Evolutionary conservation across 2,888 invertebrate species (phyloP), one percentile per base, ranked within the genome.

Genomic region (Cheilosia scutellata): DNA sequence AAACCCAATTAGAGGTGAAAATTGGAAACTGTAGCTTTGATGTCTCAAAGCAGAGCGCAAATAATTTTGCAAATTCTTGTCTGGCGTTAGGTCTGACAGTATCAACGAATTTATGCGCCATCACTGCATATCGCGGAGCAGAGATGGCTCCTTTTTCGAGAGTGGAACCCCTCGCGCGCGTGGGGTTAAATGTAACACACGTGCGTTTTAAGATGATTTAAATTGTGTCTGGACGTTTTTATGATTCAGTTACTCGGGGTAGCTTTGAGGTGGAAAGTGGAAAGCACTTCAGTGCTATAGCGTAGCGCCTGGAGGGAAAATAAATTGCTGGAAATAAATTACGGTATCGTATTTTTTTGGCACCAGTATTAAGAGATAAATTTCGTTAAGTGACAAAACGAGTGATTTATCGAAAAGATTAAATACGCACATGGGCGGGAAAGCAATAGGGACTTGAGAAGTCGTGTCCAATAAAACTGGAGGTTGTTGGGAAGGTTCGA

Each of bases 201-300:
- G 84, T 84, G 74, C 65, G 58, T 71, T 84, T 84, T 65, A 84
- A 70, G 74, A 79, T 70, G 84, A 79, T 84, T 79, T 84, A 79
- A 80, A 80, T 66, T 63, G 51, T 55, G 58, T 80, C 75, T 66
- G 63, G 80, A 66, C 71, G 37, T 63, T 68, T 84, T 79, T 79
- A 78, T 74, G 72, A 58, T 29, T 44, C 42, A 33, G 49, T 57
- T 63, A 33, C 47, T 47, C 47, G 16, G 47, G 7, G 16, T 47
- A 2, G 31, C 62, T 62, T 72, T 72, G 60, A 62, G 62, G 42
- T 51, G 51, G 42, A 11, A 31, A 42, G 42, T 51, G 51, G 42
- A 11, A 31, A 42, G 62, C 31, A 53, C 62, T 72, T 53, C 9
- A n/a, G 55, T 31, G 49, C 11, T n/a, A 37, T 11, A 9, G 33